phyloP scores from a whole-genome alignment of 1,140 invertebrate genomes.

The Procambarus virginalis region DNA sequence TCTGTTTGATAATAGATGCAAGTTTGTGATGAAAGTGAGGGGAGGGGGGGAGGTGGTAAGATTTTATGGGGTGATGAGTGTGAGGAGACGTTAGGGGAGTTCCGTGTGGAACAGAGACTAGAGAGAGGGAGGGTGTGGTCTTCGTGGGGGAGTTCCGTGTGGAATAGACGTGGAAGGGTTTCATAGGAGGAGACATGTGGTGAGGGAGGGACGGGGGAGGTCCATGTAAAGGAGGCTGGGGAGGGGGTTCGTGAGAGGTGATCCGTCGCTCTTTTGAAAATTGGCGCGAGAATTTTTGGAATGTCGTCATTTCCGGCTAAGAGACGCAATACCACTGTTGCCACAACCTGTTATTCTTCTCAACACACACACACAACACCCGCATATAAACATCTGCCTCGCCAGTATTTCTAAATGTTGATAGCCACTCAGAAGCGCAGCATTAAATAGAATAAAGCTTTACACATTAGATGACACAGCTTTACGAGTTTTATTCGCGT shows the following conservation, averaged over 20 bases:
- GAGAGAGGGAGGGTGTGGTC: too few species aligned
- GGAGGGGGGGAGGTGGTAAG: not conserved
- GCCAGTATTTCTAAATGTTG: too few species aligned
- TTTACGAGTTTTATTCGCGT: too few species aligned
- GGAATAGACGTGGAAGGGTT: not conserved
- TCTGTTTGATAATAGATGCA: not conserved
- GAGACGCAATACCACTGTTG: not conserved
- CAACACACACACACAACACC: too few species aligned
- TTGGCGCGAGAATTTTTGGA: slow-evolving; percentile 42
- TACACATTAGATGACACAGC: too few species aligned
- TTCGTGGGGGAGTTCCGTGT: too few species aligned
- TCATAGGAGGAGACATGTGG: too few species aligned
- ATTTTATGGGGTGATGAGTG: not conserved
- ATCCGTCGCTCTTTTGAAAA: slow-evolving; percentile 14
- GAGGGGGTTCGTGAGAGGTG: not conserved
- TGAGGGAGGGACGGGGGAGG: too few species aligned
- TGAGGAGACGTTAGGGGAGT: not conserved
- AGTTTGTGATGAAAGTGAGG: not conserved
- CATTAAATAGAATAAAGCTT: too few species aligned
- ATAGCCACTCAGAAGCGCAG: too few species aligned
- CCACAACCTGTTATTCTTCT: not conserved
- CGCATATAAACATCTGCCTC: too few species aligned
- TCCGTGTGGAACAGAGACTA: not conserved
- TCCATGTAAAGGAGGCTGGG: not conserved
- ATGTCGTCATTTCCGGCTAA: slow-evolving; percentile 30